phyloP scores from a whole-genome alignment of 2,113 vertebrate species.

The Oceanodroma tethys region DNA sequence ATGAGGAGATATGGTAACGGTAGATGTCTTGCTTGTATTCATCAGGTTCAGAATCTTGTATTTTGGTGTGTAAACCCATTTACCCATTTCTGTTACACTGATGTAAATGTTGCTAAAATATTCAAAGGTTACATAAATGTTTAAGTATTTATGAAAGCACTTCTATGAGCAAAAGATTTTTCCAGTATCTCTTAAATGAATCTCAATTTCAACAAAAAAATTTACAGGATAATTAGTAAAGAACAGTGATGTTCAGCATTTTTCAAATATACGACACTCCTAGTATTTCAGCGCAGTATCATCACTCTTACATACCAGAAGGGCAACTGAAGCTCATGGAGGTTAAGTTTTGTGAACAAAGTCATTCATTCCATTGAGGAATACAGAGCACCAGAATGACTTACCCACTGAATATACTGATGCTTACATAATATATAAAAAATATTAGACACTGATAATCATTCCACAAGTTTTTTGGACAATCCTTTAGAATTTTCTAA shows the following conservation, averaged over 20 bases:
- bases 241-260: neutral
- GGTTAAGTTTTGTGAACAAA: neutral
- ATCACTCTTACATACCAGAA: neutral
- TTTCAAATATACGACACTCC: neutral
- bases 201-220: neutral
- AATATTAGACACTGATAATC: neutral
- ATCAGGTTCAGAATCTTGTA: neutral
- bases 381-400: neutral
- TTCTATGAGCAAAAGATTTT: neutral
- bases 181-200: neutral
- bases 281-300: neutral
- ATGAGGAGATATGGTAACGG: neutral
- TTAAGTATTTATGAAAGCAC: conserved; percentile 9
- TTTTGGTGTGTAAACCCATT: neutral
- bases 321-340: neutral
- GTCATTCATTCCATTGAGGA: neutral
- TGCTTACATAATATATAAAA: neutral
- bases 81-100: neutral
- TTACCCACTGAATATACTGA: neutral
- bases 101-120: neutral
- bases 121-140: conserved; percentile 23
- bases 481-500: neutral
- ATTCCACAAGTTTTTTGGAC: neutral
- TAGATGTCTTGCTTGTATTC: neutral
- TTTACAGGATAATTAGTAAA: neutral